A percentile compares a stretch with the other conserved stretches of the same genome.
Conservation (phyloP, 1,140 invertebrate genomes). For the Platyura marginata region DNA sequence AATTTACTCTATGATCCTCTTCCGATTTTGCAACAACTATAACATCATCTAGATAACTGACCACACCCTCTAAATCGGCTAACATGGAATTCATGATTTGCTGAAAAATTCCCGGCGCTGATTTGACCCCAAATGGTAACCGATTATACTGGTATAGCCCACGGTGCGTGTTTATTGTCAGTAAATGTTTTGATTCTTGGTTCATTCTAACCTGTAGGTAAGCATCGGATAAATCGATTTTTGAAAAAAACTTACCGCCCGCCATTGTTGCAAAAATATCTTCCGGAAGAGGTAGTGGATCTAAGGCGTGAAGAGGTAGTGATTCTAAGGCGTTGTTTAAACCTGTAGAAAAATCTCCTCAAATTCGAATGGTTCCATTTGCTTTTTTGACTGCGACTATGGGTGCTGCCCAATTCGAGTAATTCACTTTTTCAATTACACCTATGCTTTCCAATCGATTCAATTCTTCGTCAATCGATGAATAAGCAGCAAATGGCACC, state of each 20-base stretch:
- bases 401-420: constrained; percentile 22
- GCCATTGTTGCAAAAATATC: constrained; percentile 3
- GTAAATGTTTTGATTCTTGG: constrained; percentile 1
- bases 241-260: background rate
- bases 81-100: constrained; percentile 2
- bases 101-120: constrained; percentile 3
- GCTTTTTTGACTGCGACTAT: constrained; percentile 19
- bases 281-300: constrained; percentile 5
- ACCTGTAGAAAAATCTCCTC: constrained; percentile 9
- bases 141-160: constrained; percentile 4
- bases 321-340: constrained; percentile 4
- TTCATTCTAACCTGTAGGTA: constrained; percentile 3
- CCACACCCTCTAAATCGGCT: background rate
- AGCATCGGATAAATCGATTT: constrained; percentile 4
- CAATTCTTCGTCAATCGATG: background rate
- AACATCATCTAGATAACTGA: constrained; percentile 3
- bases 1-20: constrained; percentile 1
- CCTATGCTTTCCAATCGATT: background rate
- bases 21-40: background rate
- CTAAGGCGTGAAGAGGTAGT: constrained; percentile 5
- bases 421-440: no score
- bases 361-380: constrained; percentile 13
- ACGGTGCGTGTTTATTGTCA: constrained; percentile 5
- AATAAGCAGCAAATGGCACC: background rate
- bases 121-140: constrained; percentile 3